A percentile compares a stretch with the other conserved stretches of the same genome.
Conservation (phyloP, 2,113 vertebrate species). For the Halichoerus grypus region DNA sequence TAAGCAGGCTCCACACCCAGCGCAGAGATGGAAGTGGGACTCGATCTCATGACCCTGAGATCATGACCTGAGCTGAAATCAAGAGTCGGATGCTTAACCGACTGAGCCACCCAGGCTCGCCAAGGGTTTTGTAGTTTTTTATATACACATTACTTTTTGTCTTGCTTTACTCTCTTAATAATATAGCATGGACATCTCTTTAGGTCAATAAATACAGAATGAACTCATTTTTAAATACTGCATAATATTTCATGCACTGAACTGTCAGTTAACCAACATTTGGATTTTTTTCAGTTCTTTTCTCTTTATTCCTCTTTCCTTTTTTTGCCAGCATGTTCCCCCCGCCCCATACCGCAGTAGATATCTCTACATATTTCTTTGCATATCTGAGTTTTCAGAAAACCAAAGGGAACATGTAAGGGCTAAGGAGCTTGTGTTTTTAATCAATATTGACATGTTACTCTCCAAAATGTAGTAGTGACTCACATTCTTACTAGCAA, state of each 20-base stretch:
- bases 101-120: neutral
- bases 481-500: neutral
- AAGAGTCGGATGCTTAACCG: neutral
- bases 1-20: neutral
- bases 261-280: neutral
- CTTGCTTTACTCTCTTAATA: neutral
- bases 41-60: neutral
- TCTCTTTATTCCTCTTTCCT: neutral
- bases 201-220: neutral
- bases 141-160: neutral
- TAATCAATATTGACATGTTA: neutral
- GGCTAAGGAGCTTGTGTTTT: neutral
- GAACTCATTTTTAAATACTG: neutral
- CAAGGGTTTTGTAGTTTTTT: neutral
- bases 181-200: neutral
- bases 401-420: neutral
- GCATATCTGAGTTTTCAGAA: neutral
- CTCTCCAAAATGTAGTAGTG: neutral
- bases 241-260: neutral
- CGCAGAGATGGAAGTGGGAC: neutral
- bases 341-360: neutral
- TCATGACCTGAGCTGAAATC: neutral
- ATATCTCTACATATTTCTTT: neutral
- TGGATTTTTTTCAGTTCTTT: neutral
- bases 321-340: neutral